Evolutionary conservation across 1,140 invertebrate species (phyloP), one percentile per base, ranked within the genome.

Genomic region (Hycleus cichorii): DNA sequence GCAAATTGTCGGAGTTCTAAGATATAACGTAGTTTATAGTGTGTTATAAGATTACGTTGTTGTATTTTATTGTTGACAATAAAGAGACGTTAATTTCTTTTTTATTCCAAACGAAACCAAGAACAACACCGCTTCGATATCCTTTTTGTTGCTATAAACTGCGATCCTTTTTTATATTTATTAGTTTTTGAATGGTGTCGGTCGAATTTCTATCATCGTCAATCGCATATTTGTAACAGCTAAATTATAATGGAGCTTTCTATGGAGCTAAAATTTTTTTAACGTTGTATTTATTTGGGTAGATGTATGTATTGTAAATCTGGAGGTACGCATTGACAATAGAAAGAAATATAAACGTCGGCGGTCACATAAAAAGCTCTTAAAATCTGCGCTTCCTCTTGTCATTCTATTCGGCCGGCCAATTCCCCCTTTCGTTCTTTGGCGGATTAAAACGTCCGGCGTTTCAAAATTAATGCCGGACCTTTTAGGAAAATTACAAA

Each of bases 401-500:
- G 58, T 65, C 56, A 51, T 47, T 43, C 49, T 52, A 32, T 32
- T 32, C 32, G 32, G 7, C 32, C 7, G 32, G 32, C 32, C 32
- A 32, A 32, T 32, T 32, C 32, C 32, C 32, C 32, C 18, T 47
- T 46, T 24, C 60, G 60, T 65, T 62, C 63, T 64, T 66, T 66
- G 57, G 53, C 50, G 57, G 60, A 62, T 63, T 64, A 64, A 63
- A 65, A 60, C 58, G 64, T 65, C 62, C 62, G 58, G 62, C 62
- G 53, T 58, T 65, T 65, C 60, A 60, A 65, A 65, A 63, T 64
- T 65, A 65, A 63, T 60, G 64, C 52, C 47, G 39, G 40, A 32
- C 60, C 63, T 65, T 65, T 65, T 60, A 63, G 54, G 58, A 50
- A 57, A 63, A 65, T 63, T 65, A 63, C 60, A 65, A 65, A 64